Evolutionary conservation across 2,888 invertebrate genomes (phyloP).

Genomic region (Anaspis maculata): DNA sequence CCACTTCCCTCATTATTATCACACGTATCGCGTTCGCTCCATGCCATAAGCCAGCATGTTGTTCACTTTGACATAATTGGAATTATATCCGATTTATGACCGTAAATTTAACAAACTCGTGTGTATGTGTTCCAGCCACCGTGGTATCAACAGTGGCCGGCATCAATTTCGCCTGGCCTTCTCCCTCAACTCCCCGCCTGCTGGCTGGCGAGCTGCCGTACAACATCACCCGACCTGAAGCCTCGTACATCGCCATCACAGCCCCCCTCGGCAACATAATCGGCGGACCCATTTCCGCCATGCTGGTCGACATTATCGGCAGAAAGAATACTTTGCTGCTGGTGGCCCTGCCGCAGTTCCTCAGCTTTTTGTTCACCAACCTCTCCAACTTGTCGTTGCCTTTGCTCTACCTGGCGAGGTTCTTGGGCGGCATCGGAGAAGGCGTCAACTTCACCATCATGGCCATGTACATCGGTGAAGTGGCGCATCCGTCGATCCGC

Average conservation of each 20-base stretch:
- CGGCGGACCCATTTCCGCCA: constrained; percentile 17
- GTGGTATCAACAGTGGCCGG: too few species aligned
- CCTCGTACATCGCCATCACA: constrained; percentile 23
- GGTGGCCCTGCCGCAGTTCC: constrained; percentile 18
- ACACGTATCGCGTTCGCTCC: too few species aligned
- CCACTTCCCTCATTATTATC: too few species aligned
- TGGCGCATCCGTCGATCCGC: constrained; percentile 20
- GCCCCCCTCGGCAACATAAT: constrained; percentile 22
- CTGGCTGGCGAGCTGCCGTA: constrained; percentile 20
- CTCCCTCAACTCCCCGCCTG: constrained; percentile 22
- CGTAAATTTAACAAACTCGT: too few species aligned
- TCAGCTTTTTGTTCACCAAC: constrained; percentile 17
- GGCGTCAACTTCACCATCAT: constrained; percentile 21
- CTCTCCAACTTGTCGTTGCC: constrained; percentile 11
- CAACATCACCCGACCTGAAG: constrained; percentile 21
- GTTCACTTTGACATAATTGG: too few species aligned
- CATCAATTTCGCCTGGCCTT: constrained; percentile 22
- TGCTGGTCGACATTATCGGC: constrained; percentile 21
- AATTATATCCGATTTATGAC: too few species aligned
- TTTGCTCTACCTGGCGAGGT: constrained; percentile 17
- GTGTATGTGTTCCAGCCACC: too few species aligned
- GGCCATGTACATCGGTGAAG: constrained; percentile 27
- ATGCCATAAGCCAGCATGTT: too few species aligned
- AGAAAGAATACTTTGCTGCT: constrained; percentile 19
- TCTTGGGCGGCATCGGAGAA: constrained; percentile 26